Evolutionary conservation across 2,888 invertebrate species (phyloP).

Genomic region (Monoplex corrugatus): DNA sequence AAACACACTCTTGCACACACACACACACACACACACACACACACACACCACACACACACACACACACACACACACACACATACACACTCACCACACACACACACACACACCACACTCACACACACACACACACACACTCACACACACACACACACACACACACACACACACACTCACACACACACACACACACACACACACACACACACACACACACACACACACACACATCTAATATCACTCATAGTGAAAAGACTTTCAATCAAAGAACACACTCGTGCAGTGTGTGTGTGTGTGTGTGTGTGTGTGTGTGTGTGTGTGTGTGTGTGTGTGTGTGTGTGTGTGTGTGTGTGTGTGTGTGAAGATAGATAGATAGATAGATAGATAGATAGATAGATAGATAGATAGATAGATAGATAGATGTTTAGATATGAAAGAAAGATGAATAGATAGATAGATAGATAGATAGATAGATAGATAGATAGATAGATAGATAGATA

Average conservation of each 20-base stretch:
- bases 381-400: too few relatives aligned
- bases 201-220: not conserved
- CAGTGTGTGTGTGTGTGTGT: not conserved
- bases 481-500: not conserved
- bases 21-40: too few relatives aligned
- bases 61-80: not conserved
- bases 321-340: not conserved
- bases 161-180: conserved; percentile 27
- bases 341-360: not conserved
- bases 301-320: not conserved
- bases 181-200: conserved; percentile 23
- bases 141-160: conserved; percentile 7
- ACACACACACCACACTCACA: too few relatives aligned
- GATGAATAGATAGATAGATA: not conserved
- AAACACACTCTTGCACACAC: too few relatives aligned
- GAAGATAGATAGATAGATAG: not conserved
- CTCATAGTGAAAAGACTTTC: not conserved
- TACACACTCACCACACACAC: too few relatives aligned
- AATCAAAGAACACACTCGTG: not conserved
- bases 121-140: not conserved
- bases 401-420: too few relatives aligned
- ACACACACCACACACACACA: not conserved
- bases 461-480: not conserved
- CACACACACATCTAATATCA: not conserved
- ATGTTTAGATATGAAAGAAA: too few relatives aligned